A percentile compares a stretch with the other conserved stretches of the same genome.
Conservation (phyloP, 2,797 vertebrate genomes). For the Enteromius treurensis region DNA sequence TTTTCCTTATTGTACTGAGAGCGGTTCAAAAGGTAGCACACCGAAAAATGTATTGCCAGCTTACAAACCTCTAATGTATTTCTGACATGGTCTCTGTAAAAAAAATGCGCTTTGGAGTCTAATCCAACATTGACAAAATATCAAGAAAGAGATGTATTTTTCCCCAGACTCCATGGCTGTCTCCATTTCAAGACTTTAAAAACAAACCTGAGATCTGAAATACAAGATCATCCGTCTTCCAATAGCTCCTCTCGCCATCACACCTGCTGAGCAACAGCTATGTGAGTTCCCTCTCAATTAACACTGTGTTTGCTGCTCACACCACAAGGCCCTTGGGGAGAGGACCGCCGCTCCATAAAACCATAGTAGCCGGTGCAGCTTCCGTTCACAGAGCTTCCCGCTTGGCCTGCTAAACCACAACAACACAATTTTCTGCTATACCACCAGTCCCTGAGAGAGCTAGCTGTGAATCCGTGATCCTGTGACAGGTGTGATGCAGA, state of each 20-base stretch:
- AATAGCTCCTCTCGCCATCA: slow-evolving; percentile 28
- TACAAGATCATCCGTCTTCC: slow-evolving; percentile 49
- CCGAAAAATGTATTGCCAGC: slow-evolving; percentile 12
- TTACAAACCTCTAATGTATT: slow-evolving; percentile 26
- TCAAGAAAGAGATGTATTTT: slow-evolving; percentile 47
- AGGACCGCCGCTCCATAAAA: slow-evolving; percentile 28
- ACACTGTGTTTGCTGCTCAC: slow-evolving; percentile 52
- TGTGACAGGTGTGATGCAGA: slow-evolving; percentile 55
- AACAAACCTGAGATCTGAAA: slow-evolving; percentile 50
- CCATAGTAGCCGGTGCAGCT: slow-evolving; percentile 10
- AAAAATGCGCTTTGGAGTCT: slow-evolving; percentile 13
- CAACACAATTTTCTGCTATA: slow-evolving; percentile 63
- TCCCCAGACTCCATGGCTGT: slow-evolving; percentile 28
- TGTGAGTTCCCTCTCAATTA: slow-evolving; percentile 58
- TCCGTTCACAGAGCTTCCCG: slow-evolving; percentile 35
- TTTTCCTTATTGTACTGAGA: slow-evolving; percentile 7
- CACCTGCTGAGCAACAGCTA: slow-evolving; percentile 56
- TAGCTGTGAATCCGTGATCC: slow-evolving; percentile 52
- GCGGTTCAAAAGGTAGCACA: not conserved
- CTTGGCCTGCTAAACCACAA: slow-evolving; percentile 41
- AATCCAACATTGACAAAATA: slow-evolving; percentile 40
- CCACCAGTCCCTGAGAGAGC: slow-evolving; percentile 45
- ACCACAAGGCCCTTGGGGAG: slow-evolving; percentile 33
- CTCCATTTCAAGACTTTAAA: slow-evolving; percentile 43
- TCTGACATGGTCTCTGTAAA: slow-evolving; percentile 28